Evolutionary conservation across 1,140 invertebrate genomes (phyloP).

Genomic region (Penaeus japonicus): DNA sequence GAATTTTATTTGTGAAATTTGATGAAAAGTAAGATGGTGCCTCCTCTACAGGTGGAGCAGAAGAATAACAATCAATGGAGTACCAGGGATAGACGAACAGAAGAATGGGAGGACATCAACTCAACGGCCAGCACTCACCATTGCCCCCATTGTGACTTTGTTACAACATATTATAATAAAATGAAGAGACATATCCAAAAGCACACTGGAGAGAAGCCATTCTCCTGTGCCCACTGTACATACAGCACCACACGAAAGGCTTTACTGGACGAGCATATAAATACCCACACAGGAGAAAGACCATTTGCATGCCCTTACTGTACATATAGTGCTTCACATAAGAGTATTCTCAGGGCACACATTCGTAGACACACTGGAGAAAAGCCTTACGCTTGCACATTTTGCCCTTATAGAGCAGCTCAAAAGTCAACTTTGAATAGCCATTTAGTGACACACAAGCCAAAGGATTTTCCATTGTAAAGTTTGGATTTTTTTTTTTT

Average conservation of each 20-base stretch:
- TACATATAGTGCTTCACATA: slow-evolving; percentile 23
- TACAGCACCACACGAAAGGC: not conserved
- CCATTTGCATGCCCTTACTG: slow-evolving; percentile 37
- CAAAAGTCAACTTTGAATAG: not conserved
- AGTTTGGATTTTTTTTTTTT: too few species aligned
- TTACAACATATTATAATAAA: not conserved
- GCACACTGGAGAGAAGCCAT: not conserved
- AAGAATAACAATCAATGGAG: too few species aligned
- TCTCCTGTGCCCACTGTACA: not conserved
- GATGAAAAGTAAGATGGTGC: too few species aligned
- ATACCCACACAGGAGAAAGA: slow-evolving; percentile 38
- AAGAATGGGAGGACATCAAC: too few species aligned
- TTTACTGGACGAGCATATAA: not conserved
- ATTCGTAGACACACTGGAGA: not conserved
- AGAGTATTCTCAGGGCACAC: slow-evolving; percentile 7
- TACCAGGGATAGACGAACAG: too few species aligned
- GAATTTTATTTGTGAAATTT: too few species aligned
- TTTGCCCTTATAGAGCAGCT: not conserved
- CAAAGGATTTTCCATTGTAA: not conserved
- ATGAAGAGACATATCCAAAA: not conserved
- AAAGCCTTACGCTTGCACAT: not conserved
- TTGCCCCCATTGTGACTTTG: not conserved
- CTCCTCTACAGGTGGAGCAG: too few species aligned
- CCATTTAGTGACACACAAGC: not conserved
- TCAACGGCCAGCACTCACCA: not conserved